phyloP scores from a whole-genome alignment of 2,797 vertebrate genomes.

The Diplodus sargus region DNA sequence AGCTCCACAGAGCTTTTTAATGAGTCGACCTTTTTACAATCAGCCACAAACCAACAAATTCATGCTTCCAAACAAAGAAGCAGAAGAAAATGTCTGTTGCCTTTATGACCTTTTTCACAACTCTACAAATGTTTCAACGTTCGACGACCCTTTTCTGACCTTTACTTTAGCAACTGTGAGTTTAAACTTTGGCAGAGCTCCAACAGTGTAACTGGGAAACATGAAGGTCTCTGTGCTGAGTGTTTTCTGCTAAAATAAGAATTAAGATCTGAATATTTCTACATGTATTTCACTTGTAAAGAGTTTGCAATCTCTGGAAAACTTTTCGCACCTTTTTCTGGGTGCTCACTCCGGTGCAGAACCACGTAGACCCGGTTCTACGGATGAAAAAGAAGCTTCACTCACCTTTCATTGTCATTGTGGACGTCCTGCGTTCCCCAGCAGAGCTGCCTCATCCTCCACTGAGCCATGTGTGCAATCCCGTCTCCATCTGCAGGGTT shows the following conservation, averaged over 20 bases:
- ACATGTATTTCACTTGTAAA: background rate
- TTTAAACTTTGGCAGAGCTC: background rate
- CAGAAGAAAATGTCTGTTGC: background rate
- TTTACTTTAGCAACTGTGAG: background rate
- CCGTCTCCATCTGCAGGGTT: constrained; percentile 75
- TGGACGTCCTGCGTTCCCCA: constrained; percentile 88
- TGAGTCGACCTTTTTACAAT: background rate
- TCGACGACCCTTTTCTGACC: background rate
- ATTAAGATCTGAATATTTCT: background rate
- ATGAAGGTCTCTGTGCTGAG: background rate
- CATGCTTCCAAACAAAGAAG: background rate
- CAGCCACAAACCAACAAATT: background rate
- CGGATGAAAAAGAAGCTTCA: no score
- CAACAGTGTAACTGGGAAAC: background rate
- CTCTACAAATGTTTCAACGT: background rate
- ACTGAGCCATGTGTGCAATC: constrained; percentile 82
- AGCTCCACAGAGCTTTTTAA: background rate
- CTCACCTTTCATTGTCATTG: constrained; percentile 83
- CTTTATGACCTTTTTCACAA: background rate
- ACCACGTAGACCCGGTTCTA: background rate
- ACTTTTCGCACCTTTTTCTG: background rate
- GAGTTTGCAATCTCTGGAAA: background rate
- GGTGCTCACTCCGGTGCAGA: no score
- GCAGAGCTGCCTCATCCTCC: constrained; percentile 90
- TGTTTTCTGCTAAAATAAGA: background rate